Evolutionary conservation across 2,888 invertebrate genomes (phyloP).

Genomic region (Phortica okadai): DNA sequence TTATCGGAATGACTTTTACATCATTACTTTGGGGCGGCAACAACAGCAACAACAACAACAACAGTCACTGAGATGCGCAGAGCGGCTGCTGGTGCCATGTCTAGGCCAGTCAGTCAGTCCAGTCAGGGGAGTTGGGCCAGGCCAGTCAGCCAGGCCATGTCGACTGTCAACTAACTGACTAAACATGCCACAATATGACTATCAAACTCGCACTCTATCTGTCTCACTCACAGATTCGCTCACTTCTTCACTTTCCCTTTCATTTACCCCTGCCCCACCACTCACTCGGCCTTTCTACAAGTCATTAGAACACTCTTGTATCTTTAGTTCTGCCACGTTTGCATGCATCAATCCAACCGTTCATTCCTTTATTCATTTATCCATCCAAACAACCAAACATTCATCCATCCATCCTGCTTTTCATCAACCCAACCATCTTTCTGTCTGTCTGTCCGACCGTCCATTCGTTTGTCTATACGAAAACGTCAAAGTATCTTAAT

Average conservation of each 20-base stretch:
- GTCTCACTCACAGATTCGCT: background rate
- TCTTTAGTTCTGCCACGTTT: background rate
- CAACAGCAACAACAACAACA: background rate
- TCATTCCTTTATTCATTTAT: background rate
- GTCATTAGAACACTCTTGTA: constrained; percentile 25
- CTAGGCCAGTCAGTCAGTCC: constrained; percentile 2
- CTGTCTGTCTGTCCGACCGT: constrained; percentile 1
- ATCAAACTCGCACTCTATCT: background rate
- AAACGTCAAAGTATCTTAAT: constrained; percentile 72
- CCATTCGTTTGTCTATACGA: constrained; percentile 36
- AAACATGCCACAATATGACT: background rate
- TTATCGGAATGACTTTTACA: constrained; percentile 26
- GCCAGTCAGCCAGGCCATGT: background rate
- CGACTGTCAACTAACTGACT: background rate
- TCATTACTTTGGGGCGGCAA: constrained; percentile 11
- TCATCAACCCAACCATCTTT: background rate
- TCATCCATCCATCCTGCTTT: background rate
- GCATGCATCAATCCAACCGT: background rate
- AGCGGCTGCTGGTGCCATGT: background rate
- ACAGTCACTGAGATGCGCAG: background rate
- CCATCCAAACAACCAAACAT: background rate
- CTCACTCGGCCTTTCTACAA: background rate
- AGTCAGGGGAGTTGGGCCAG: background rate
- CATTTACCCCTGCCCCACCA: too few species aligned
- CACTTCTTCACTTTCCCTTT: background rate